Evolutionary conservation across 2,113 vertebrate genomes (phyloP).

Genomic region (Syngnathus floridae): DNA sequence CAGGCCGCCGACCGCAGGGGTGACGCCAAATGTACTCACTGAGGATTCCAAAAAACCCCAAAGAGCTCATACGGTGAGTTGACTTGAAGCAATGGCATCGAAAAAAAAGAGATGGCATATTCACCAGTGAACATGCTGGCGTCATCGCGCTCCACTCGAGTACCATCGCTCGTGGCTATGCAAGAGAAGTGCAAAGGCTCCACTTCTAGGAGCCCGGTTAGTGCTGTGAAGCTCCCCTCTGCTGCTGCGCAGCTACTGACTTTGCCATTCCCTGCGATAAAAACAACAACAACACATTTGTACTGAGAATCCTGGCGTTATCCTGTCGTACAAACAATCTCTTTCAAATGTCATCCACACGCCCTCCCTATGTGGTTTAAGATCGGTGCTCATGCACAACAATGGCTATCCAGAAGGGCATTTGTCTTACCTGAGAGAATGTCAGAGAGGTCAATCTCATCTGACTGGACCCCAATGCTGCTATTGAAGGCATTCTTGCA

Average conservation of each 20-base stretch:
- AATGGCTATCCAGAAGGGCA: background rate
- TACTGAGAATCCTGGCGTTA: background rate
- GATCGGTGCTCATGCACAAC: too few relatives aligned
- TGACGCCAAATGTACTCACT: slow-evolving; percentile 98
- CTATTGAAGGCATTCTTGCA: slow-evolving; percentile 95
- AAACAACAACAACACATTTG: background rate
- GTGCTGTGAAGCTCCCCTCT: slow-evolving; percentile 96
- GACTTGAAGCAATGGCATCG: too few relatives aligned
- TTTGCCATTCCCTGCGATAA: slow-evolving; percentile 84
- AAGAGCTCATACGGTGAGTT: background rate
- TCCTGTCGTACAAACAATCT: background rate
- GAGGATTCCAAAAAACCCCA: slow-evolving; percentile 5
- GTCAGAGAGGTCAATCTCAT: slow-evolving; percentile 98
- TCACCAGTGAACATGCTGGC: slow-evolving; percentile 99
- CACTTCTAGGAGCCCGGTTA: slow-evolving; percentile 95
- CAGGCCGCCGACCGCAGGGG: slow-evolving; percentile 87
- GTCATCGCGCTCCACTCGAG: slow-evolving; percentile 97
- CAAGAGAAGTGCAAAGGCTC: slow-evolving; percentile 97
- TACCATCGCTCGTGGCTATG: slow-evolving; percentile 98
- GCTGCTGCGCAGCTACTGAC: slow-evolving; percentile 90
- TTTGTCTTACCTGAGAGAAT: slow-evolving; percentile 87
- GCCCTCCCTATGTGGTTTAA: too few relatives aligned
- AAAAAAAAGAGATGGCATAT: slow-evolving; percentile 35
- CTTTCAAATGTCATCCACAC: background rate
- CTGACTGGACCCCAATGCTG: slow-evolving; percentile 90